A percentile compares a stretch with the other conserved stretches of the same genome.
These are phyloP conservation scores for Rhagophthalmus giganteus DNA, from an alignment of 2,888 invertebrate species.

Conservation along the genomic window DNA sequence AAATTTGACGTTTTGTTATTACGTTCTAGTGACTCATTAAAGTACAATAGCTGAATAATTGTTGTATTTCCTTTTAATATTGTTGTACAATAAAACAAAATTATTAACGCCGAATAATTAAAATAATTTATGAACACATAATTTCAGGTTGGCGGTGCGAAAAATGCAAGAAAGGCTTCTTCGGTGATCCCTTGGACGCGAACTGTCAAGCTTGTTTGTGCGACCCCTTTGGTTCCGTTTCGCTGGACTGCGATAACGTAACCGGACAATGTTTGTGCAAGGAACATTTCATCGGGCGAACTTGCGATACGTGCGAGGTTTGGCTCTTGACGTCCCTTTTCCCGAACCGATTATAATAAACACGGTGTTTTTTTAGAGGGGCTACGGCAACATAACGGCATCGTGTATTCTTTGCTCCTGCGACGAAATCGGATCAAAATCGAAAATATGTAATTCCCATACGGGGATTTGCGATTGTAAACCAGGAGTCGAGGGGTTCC, in stretches of 20 bases:
- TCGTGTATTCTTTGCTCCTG: conserved; percentile 84
- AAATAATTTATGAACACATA: no score
- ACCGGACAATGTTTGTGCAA: conserved; percentile 78
- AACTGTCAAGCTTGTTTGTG: conserved; percentile 79
- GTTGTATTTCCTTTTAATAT: no score
- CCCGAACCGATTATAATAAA: not conserved
- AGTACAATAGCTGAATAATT: no score
- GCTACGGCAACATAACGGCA: conserved; percentile 74
- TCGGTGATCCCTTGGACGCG: conserved; percentile 65
- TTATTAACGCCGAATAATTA: no score
- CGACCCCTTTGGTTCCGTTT: conserved; percentile 71
- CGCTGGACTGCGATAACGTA: conserved; percentile 69
- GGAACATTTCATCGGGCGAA: conserved; percentile 69
- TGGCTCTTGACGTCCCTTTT: conserved; percentile 6
- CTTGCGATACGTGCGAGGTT: conserved; percentile 70
- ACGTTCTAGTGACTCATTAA: no score
- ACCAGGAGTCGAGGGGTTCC: conserved; percentile 75
- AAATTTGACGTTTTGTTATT: no score
- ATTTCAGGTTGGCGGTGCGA: conserved; percentile 67
- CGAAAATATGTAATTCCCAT: conserved; percentile 70
- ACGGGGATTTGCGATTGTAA: conserved; percentile 82
- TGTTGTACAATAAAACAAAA: no score
- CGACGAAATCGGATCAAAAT: conserved; percentile 67
- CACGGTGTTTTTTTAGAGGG: conserved; percentile 54
- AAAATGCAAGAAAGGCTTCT: conserved; percentile 67